Evolutionary conservation across 2,113 vertebrate genomes (phyloP), one percentile per base, ranked within the genome.

Genomic region (Sorex fumeus): DNA sequence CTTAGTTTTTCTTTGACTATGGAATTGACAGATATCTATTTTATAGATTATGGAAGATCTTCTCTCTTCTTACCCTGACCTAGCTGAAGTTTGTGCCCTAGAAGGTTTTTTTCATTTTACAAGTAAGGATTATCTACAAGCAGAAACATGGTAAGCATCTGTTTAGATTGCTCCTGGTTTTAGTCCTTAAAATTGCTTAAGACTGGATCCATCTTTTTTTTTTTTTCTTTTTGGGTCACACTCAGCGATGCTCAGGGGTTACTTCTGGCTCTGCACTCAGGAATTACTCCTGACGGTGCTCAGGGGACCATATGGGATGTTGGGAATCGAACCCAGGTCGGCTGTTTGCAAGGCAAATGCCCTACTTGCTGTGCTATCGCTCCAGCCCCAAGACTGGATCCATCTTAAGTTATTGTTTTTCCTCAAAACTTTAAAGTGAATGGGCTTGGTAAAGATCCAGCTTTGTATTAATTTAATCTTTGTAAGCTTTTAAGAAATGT

Each of bases 31-130:
- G 3, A 78, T 0, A 13, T 47, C 34, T 96, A 3, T 88, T 96
- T 95, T 93, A 8, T 96, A 99, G 99, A 96, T 99, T 91, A 98
- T 98, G 64, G 96, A 98, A 90, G 98, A 98, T 57, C 98, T 99
- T 88, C 93, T 98, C 36, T 91, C 95, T 74, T 98, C 98, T 21
- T 95, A 98, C 77, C 98, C 98, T 84, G 96, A 98, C 64, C 87
- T 98, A 74, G 97, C 98, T 8, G 98, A 99, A 93, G 98, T 94
- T 3, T 94, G 98, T 83, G 98, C 97, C 47, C 96, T 99, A 23
- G 98, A 97, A 36, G 99, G 98, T 88, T 97, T 97, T 71, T 95
- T 97, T 70, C 96, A 98, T 88, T 94, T 98, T 87, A 97, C 96
- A 60, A 98, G 98, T 90, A 98, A 98, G 72, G 97, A 98, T 60